Evolutionary conservation across 2,888 invertebrate species (phyloP), one percentile per base, ranked within the genome.

Genomic region (Autographa pulchrina): DNA sequence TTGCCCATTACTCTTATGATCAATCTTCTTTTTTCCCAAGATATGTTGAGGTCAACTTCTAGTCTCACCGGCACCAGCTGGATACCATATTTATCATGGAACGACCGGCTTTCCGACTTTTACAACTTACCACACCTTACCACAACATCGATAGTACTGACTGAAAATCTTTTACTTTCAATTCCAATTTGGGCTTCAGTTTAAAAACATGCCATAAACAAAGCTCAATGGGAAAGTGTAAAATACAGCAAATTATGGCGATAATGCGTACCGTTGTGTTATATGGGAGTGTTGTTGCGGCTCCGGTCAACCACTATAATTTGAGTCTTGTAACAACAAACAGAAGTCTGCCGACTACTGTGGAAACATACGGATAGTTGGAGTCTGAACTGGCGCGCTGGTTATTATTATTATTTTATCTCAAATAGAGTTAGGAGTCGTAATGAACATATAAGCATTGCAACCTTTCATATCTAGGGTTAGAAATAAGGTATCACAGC

Each of bases 401-500:
- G 13, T 25, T 11, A 13, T 56, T 20, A 38, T 25, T 2, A 25
- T 25, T 25, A 25, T 25, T 25, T 25, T 25, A 25, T 25, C 25
- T 25, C 25, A 25, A 25, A 25, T 25, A 25, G 25, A 25, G 25
- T 25, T 25, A 25, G 1, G 25, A 25, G 25, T 25, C 25, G 25
- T 25, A 25, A 25, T 25, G 25, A 25, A 25, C 3, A 25, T 25
- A 25, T 25, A 25, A 25, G 25, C 25, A 25, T 25, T 25, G 25
- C 25, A 25, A 25, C 25, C 25, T 25, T 25, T 25, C 25, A 25
- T 25, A 25, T 25, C 25, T 25, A 25, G 25, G 25, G 25, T 25
- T 25, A 25, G 25, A 25, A 25, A 25, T 25, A 25, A 41, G 96
- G 96, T 85, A 97, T 94, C 83, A 96, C 96, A 78, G 95, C 91